A percentile compares a stretch with the other conserved stretches of the same genome.
These are phyloP conservation scores for Andrena cerasifolii DNA, from an alignment of 1,140 invertebrate genomes.

Conservation along the genomic window DNA sequence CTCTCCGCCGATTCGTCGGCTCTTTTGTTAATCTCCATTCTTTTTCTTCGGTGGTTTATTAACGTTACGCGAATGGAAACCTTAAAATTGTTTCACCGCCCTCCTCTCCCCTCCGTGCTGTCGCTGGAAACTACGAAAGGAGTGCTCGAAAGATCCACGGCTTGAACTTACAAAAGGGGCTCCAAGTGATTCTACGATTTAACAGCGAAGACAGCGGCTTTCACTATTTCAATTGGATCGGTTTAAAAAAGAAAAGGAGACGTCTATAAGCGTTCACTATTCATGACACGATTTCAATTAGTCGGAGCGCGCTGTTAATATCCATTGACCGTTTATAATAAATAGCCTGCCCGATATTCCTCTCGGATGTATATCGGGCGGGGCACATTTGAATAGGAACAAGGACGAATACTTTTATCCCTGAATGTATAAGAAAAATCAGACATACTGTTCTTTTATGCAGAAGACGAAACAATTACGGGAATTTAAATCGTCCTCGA, in stretches of 20 bases:
- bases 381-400: neutral
- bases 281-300: constrained; percentile 31
- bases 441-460: neutral
- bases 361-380: neutral
- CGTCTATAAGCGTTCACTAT: neutral
- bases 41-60: neutral
- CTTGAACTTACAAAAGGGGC: neutral
- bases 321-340: constrained; percentile 21
- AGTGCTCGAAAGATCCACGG: neutral
- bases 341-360: constrained; percentile 12
- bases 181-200: neutral
- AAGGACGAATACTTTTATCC: neutral
- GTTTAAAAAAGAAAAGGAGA: neutral
- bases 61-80: neutral
- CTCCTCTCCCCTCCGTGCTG: neutral
- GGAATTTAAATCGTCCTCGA: neutral
- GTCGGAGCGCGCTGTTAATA: neutral
- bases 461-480: constrained; percentile 15
- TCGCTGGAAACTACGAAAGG: neutral
- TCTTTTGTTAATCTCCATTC: neutral
- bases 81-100: neutral
- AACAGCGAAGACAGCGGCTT: neutral
- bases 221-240: neutral
- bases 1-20: constrained; percentile 4
- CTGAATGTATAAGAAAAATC: neutral